Evolutionary conservation across 2,113 vertebrate species (phyloP).

Genomic region (Puntigrus tetrazona): DNA sequence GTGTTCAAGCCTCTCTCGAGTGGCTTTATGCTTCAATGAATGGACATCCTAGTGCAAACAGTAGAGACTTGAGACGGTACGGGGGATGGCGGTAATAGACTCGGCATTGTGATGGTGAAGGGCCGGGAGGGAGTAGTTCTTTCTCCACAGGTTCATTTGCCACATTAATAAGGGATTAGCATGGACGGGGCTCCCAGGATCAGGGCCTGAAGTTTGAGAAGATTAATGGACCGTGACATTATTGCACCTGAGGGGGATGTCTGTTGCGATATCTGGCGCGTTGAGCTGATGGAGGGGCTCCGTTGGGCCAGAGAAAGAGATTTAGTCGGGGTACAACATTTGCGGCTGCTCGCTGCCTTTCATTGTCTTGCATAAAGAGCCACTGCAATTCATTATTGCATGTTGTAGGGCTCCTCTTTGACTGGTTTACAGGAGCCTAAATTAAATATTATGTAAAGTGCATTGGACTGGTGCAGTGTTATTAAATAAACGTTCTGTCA

Average conservation of each 20-base stretch:
- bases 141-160: conserved; percentile 80
- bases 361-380: conserved; percentile 14
- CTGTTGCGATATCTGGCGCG: conserved; percentile 77
- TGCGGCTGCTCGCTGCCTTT: conserved; percentile 6
- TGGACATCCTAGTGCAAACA: conserved; percentile 42
- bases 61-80: conserved; percentile 25
- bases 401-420: neutral
- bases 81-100: conserved; percentile 59
- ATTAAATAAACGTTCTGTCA: conserved; percentile 14
- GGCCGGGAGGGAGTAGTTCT: conserved; percentile 76
- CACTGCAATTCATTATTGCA: neutral
- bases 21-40: conserved; percentile 40
- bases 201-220: conserved; percentile 78
- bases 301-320: conserved; percentile 54
- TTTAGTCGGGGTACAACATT: conserved; percentile 16
- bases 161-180: conserved; percentile 84
- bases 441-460: neutral
- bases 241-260: conserved; percentile 82
- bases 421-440: neutral
- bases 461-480: neutral
- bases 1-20: conserved; percentile 26
- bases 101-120: conserved; percentile 75
- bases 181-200: conserved; percentile 60
- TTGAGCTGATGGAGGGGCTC: conserved; percentile 74
- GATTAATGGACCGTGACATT: conserved; percentile 88